Conservation (phyloP, 2,888 invertebrate species). For the Aleiodes alternator region DNA sequence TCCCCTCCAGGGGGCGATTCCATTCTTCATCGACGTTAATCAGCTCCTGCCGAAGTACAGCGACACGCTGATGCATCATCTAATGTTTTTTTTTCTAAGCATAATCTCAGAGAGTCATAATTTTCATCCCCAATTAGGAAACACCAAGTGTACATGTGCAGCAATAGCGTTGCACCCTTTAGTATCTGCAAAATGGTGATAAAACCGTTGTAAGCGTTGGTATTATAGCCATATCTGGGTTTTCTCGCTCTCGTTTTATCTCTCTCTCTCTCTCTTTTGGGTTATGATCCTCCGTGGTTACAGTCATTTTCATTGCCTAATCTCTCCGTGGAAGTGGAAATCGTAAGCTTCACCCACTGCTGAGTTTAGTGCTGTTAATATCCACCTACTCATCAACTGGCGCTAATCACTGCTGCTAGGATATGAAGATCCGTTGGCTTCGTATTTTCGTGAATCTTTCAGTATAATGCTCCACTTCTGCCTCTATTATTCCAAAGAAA, state of each 20-base stretch:
- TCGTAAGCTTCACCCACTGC: conserved; percentile 23
- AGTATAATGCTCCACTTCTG: too few relatives aligned
- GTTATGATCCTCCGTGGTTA: conserved; percentile 18
- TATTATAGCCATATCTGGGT: conserved; percentile 7
- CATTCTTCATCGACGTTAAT: conserved; percentile 21
- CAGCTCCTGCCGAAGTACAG: conserved; percentile 8
- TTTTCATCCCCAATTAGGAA: conserved; percentile 16
- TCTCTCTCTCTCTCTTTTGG: neutral
- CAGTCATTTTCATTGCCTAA: conserved; percentile 51
- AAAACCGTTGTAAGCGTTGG: conserved; percentile 44
- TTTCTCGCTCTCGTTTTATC: neutral
- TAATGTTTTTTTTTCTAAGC: neutral
- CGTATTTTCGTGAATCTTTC: too few relatives aligned
- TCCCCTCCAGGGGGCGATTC: neutral
- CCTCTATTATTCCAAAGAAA: too few relatives aligned
- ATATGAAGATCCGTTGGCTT: too few relatives aligned
- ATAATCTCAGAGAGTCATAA: neutral
- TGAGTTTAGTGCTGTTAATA: conserved; percentile 49
- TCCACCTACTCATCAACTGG: conserved; percentile 46
- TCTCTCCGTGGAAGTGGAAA: conserved; percentile 57
- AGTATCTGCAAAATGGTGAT: conserved; percentile 57
- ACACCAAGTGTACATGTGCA: conserved; percentile 3
- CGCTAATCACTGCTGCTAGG: conserved; percentile 45
- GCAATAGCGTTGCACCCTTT: conserved; percentile 10
- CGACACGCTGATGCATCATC: conserved; percentile 9